phyloP scores from a whole-genome alignment of 1,140 invertebrate species.

The Thaumetopoea pityocampa region DNA sequence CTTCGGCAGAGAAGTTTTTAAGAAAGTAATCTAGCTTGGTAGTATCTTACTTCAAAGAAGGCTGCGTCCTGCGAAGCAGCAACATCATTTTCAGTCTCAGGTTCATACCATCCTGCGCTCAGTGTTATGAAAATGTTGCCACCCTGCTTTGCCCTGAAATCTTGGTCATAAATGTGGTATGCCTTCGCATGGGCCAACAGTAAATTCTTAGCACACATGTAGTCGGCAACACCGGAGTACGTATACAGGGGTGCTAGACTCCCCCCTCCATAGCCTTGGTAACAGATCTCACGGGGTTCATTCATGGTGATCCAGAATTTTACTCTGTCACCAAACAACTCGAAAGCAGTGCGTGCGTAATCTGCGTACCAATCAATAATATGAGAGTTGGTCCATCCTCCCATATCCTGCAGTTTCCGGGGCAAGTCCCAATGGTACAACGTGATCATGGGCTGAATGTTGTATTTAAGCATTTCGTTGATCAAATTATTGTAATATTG shows the following conservation, averaged over 20 bases:
- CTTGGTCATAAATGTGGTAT: constrained; percentile 77
- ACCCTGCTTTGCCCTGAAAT: constrained; percentile 35
- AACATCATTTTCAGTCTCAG: constrained; percentile 61
- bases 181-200: too few relatives aligned
- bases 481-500: constrained; percentile 79
- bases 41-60: too few relatives aligned
- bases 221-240: constrained; percentile 71
- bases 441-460: too few relatives aligned
- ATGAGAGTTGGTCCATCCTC: constrained; percentile 79
- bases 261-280: constrained; percentile 75
- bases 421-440: too few relatives aligned
- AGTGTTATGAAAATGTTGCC: constrained; percentile 75
- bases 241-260: constrained; percentile 70
- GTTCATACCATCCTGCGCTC: constrained; percentile 66
- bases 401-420: constrained; percentile 77
- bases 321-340: constrained; percentile 79
- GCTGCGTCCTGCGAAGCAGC: constrained; percentile 71
- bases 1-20: too few relatives aligned
- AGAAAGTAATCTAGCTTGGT: too few relatives aligned
- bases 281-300: constrained; percentile 79
- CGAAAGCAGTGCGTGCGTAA: constrained; percentile 77
- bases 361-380: constrained; percentile 79
- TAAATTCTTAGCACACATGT: too few relatives aligned
- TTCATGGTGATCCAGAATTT: constrained; percentile 83
- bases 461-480: too few relatives aligned